Evolutionary conservation across 2,113 vertebrate species (phyloP).

Genomic region (Maccullochella peelii): DNA sequence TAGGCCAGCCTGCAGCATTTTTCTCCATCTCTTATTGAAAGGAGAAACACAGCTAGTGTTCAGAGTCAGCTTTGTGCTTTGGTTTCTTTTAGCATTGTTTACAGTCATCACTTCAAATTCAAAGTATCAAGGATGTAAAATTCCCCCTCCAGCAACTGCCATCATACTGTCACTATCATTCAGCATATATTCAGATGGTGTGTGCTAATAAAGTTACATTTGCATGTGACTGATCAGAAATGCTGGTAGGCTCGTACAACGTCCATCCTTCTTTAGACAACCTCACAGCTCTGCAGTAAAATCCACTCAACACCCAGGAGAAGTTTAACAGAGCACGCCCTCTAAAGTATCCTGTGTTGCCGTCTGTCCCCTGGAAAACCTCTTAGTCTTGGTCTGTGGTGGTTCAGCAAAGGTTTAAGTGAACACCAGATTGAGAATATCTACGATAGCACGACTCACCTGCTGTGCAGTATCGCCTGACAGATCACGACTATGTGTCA

Average conservation of each 20-base stretch:
- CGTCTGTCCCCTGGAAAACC: neutral
- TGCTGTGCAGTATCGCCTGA: neutral
- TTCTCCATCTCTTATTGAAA: neutral
- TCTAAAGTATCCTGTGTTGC: neutral
- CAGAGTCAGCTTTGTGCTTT: neutral
- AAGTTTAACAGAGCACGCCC: neutral
- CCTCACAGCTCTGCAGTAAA: neutral
- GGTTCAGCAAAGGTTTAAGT: slow-evolving; percentile 14
- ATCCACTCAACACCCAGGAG: slow-evolving; percentile 1
- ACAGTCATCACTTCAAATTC: neutral
- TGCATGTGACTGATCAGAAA: slow-evolving; percentile 23
- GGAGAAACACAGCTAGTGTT: neutral
- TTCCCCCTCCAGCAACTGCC: neutral
- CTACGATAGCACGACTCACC: neutral
- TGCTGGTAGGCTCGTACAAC: neutral
- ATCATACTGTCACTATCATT: neutral
- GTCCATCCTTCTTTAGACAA: neutral
- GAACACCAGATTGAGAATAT: slow-evolving; percentile 29
- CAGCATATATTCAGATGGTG: slow-evolving; percentile 17
- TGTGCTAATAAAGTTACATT: neutral
- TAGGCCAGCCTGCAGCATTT: neutral
- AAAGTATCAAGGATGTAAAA: neutral
- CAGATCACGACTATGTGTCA: neutral
- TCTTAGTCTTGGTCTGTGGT: no score
- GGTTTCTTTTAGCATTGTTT: neutral